Percentiles rank a stretch among this genome's conserved stretches.
Evolutionary conservation across 2,113 vertebrate species (phyloP).

Genomic region (Murina feae): DNA sequence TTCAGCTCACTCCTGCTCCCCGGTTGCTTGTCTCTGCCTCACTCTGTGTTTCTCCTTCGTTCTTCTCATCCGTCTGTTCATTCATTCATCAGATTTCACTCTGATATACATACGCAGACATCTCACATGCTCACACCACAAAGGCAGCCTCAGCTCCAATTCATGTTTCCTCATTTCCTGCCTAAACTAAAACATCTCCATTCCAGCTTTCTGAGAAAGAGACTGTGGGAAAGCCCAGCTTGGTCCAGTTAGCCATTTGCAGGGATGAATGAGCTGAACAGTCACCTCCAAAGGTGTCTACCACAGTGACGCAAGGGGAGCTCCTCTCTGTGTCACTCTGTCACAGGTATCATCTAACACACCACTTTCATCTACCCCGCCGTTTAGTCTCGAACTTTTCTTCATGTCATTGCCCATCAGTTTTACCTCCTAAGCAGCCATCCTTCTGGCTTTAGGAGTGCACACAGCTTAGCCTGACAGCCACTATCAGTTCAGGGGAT

Average conservation of each 20-base stretch:
- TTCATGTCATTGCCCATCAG: neutral
- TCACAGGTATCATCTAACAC: neutral
- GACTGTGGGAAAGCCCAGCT: neutral
- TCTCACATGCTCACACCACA: neutral
- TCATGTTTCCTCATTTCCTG: neutral
- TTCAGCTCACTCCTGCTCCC: neutral
- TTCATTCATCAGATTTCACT: neutral
- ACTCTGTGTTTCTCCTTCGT: neutral
- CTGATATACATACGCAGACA: neutral
- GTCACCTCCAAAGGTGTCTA: neutral
- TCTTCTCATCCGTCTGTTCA: neutral
- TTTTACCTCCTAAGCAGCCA: neutral
- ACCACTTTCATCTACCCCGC: neutral
- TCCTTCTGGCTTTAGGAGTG: neutral
- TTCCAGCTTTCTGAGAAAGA: neutral
- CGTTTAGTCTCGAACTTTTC: neutral
- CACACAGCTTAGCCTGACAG: neutral
- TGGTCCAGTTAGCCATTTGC: neutral
- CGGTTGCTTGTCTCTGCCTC: neutral
- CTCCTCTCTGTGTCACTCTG: neutral
- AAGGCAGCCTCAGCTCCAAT: neutral
- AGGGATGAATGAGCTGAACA: neutral
- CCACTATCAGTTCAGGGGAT: neutral
- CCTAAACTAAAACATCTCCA: neutral
- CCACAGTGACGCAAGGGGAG: rapidly evolving